These are phyloP conservation scores for Rachycentron canadum DNA, from an alignment of 2,797 vertebrate genomes.

Conservation along the genomic window DNA sequence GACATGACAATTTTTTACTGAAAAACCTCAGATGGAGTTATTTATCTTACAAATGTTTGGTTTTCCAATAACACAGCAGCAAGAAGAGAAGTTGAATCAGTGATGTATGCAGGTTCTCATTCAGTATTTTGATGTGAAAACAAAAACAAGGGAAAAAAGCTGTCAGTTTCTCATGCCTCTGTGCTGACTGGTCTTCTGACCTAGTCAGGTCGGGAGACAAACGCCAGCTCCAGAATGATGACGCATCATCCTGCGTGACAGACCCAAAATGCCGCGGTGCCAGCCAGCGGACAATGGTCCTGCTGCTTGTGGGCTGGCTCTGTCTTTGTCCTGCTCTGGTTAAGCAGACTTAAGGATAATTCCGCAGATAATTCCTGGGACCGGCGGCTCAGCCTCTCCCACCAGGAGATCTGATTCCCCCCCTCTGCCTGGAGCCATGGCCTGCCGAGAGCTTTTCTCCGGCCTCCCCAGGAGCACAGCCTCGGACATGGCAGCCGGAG, in stretches of 20 bases:
- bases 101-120: not conserved
- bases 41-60: not conserved
- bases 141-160: constrained; percentile 38
- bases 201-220: constrained; percentile 78
- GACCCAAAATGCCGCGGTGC: constrained; percentile 83
- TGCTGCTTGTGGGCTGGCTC: constrained; percentile 90
- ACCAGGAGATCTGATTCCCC: constrained; percentile 93
- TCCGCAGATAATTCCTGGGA: constrained; percentile 93
- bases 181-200: constrained; percentile 72
- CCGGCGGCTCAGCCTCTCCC: constrained; percentile 90
- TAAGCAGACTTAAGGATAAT: constrained; percentile 95
- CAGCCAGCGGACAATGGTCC: constrained; percentile 92
- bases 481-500: constrained; percentile 93
- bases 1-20: not conserved
- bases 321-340: constrained; percentile 94
- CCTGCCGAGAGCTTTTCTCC: constrained; percentile 96
- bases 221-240: constrained; percentile 78
- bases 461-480: constrained; percentile 91
- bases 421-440: constrained; percentile 98
- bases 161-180: constrained; percentile 78
- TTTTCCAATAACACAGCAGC: not conserved
- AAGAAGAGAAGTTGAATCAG: not conserved
- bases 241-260: constrained; percentile 83
- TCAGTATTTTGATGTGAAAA: constrained; percentile 43
- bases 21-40: not conserved